Conservation (phyloP, 1,140 invertebrate genomes). For the Nylanderia fulva region DNA sequence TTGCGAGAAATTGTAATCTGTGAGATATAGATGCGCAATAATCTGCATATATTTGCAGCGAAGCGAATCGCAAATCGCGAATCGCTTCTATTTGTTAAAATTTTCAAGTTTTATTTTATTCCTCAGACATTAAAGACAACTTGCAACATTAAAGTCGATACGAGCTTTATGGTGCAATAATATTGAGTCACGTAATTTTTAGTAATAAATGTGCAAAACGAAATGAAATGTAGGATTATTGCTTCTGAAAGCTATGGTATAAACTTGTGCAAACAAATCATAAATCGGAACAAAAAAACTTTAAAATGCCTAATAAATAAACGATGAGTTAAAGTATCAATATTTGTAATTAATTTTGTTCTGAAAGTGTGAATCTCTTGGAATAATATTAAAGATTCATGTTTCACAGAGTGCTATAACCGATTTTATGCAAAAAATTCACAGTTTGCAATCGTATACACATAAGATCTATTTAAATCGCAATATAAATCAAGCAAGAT, state of each 20-base stretch:
- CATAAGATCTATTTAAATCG: neutral
- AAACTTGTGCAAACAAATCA: neutral
- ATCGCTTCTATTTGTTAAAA: neutral
- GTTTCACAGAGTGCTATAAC: neutral
- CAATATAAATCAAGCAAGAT: neutral
- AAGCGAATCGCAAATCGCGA: too few relatives aligned
- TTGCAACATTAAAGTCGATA: neutral
- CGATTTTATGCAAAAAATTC: neutral
- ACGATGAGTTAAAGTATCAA: neutral
- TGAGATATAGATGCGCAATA: neutral
- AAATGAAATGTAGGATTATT: neutral
- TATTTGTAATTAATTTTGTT: neutral
- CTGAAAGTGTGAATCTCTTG: neutral
- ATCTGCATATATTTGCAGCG: neutral
- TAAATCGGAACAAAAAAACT: neutral
- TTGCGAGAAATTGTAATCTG: too few relatives aligned
- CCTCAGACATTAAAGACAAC: too few relatives aligned
- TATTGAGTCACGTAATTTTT: too few relatives aligned
- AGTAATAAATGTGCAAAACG: too few relatives aligned
- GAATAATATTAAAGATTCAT: neutral
- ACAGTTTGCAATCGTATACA: neutral
- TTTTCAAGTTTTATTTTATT: neutral
- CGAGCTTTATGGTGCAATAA: too few relatives aligned
- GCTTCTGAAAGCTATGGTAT: neutral
- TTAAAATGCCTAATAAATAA: neutral